These are phyloP conservation scores for Hybos culiciformis DNA, from an alignment of 2,888 invertebrate species.

Conservation along the genomic window DNA sequence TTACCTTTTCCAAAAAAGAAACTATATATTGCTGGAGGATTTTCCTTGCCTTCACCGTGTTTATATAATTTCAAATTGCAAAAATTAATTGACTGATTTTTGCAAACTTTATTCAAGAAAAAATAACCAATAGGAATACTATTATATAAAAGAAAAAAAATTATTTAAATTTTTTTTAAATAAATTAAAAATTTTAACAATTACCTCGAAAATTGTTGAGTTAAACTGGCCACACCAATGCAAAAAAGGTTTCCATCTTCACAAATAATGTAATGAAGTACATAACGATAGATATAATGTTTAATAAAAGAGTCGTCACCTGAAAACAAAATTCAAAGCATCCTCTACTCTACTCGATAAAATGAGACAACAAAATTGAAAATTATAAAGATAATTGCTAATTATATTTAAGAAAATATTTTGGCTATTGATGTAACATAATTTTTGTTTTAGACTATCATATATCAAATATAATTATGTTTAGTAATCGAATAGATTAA, in stretches of 20 bases:
- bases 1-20: constrained; percentile 46
- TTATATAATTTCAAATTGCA: constrained; percentile 45
- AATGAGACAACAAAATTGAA: background rate
- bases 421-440: too few species aligned
- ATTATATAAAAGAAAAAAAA: constrained; percentile 17
- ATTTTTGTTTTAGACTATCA: too few species aligned
- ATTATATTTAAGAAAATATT: background rate
- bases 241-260: constrained; percentile 56
- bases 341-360: background rate
- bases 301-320: background rate
- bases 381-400: background rate
- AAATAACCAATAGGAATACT: constrained; percentile 50
- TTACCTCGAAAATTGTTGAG: constrained; percentile 45
- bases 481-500: too few species aligned
- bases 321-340: background rate
- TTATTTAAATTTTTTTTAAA: background rate
- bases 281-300: constrained; percentile 46
- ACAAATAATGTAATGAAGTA: constrained; percentile 51
- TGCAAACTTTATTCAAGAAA: constrained; percentile 34
- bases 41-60: constrained; percentile 43
- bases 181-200: constrained; percentile 16
- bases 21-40: constrained; percentile 46
- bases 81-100: constrained; percentile 33
- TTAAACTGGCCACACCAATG: constrained; percentile 51
- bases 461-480: too few species aligned